A percentile compares a stretch with the other conserved stretches of the same genome.
Conservation (phyloP, 1,140 invertebrate genomes). For the Alviniconcha marisindica region DNA sequence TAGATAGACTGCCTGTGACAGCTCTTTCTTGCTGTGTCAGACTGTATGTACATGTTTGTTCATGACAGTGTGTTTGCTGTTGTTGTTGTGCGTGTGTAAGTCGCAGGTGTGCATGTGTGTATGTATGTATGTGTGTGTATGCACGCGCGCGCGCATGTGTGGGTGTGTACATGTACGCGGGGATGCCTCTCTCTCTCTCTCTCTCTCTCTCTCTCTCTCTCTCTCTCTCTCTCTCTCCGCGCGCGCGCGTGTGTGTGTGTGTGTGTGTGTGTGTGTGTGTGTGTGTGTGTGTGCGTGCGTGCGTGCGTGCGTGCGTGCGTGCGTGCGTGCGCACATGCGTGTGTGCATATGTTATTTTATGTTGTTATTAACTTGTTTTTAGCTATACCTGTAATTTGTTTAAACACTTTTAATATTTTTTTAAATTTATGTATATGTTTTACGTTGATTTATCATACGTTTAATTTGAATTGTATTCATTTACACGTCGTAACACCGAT, state of each 20-base stretch:
- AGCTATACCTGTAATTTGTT: no score
- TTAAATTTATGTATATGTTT: no score
- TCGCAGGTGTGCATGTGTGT: background rate
- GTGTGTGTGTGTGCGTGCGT: background rate
- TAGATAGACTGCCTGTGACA: no score
- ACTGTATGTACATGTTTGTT: no score
- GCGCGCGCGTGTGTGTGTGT: background rate
- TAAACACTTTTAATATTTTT: no score
- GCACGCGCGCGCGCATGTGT: background rate
- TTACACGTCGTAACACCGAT: no score
- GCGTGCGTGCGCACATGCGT: background rate
- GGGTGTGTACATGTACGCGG: background rate
- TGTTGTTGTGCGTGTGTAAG: background rate
- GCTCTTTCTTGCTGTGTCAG: no score
- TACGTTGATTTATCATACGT: no score
- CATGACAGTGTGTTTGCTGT: no score
- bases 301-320: background rate
- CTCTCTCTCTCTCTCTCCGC: background rate
- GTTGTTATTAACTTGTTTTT: no score
- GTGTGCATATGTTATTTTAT: no score
- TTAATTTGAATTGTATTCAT: no score
- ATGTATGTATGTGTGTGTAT: background rate
- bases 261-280: slow-evolving; percentile 9
- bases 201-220: background rate
- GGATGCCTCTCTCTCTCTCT: background rate